Evolutionary conservation across 2,797 vertebrate species (phyloP).

Genomic region (Malacoraja senta): DNA sequence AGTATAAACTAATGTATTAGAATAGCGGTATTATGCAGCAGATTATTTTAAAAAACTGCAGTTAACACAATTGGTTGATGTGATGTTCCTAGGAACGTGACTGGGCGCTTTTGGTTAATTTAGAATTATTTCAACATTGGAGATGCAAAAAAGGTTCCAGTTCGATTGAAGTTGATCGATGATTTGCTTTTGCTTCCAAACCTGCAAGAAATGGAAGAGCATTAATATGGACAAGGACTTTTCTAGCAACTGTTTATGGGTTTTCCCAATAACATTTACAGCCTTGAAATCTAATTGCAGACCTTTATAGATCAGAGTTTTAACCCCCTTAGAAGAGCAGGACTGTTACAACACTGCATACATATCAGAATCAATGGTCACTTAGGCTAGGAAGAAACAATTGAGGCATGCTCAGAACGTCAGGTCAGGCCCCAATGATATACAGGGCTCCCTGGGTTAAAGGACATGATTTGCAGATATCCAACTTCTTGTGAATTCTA

Average conservation of each 20-base stretch:
- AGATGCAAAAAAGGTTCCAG: conserved; percentile 84
- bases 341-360: not conserved
- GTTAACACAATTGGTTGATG: not conserved
- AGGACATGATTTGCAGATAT: too few relatives aligned
- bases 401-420: not conserved
- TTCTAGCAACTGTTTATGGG: not conserved
- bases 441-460: too few relatives aligned
- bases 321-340: not conserved
- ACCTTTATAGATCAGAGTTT: not conserved
- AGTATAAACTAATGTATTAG: not conserved
- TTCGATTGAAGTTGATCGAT: conserved; percentile 61
- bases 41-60: conserved; percentile 19
- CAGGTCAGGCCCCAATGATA: not conserved
- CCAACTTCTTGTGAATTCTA: too few relatives aligned
- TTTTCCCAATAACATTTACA: not conserved
- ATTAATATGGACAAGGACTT: not conserved
- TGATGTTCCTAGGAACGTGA: not conserved
- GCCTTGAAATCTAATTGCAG: not conserved
- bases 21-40: not conserved
- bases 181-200: conserved; percentile 88
- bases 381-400: not conserved
- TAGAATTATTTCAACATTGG: conserved; percentile 74
- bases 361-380: not conserved
- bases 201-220: conserved; percentile 53
- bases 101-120: not conserved